A percentile compares a stretch with the other conserved stretches of the same genome.
Evolutionary conservation across 1,140 invertebrate species (phyloP).

Genomic region (Harlomillsia oculata): DNA sequence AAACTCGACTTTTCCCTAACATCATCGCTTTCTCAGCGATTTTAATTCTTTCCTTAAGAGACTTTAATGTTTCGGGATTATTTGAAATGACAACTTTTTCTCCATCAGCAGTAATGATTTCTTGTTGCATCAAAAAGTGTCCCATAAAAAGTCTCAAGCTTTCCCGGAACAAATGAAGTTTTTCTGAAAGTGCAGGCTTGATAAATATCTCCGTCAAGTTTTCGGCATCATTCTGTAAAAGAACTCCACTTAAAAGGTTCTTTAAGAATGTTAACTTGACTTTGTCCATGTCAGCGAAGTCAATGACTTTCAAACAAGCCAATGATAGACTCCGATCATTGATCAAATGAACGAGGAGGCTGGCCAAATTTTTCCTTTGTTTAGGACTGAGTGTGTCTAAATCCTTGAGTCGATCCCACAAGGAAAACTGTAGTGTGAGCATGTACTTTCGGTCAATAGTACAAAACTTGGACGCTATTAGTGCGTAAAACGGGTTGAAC

Average conservation of each 20-base stretch:
- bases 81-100: neutral
- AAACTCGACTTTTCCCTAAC: conserved; percentile 16
- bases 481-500: conserved; percentile 82
- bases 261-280: conserved; percentile 57
- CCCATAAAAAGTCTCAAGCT: conserved; percentile 65
- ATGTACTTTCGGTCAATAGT: conserved; percentile 71
- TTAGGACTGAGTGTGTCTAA: conserved; percentile 51
- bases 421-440: conserved; percentile 72
- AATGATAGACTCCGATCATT: conserved; percentile 65
- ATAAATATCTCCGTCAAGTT: conserved; percentile 54
- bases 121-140: conserved; percentile 59
- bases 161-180: conserved; percentile 62
- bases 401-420: conserved; percentile 88
- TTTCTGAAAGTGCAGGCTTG: conserved; percentile 53
- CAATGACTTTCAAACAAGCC: conserved; percentile 76
- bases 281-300: conserved; percentile 68
- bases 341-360: conserved; percentile 70
- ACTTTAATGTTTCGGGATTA: conserved; percentile 1
- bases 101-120: neutral
- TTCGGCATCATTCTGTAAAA: conserved; percentile 53
- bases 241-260: conserved; percentile 57
- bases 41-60: conserved; percentile 22
- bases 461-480: conserved; percentile 73
- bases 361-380: conserved; percentile 64
- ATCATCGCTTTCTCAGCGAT: conserved; percentile 29